Base-by-base conservation (phyloP, 2,113 vertebrate genomes). In the Probosciger aterrimus region DNA sequence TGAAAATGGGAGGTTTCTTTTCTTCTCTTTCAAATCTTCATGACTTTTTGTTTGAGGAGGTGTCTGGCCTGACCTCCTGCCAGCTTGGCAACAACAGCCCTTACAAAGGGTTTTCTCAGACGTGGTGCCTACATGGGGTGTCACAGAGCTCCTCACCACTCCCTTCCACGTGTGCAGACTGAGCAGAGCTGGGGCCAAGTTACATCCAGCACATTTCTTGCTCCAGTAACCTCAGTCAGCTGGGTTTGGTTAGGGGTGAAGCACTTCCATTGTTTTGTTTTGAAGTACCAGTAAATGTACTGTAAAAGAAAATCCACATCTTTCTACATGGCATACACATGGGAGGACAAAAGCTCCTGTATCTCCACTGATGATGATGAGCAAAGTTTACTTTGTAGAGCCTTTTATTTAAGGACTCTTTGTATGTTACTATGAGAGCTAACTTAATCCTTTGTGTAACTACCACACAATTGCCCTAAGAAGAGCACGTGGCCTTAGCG, bases 241-340 rank as follows among this genome's bases (percentile, higher is more conserved):
- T 33, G 67, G 39, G 43, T 93, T 86, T 55, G 47, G 7, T 88
- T 22, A 33, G 46, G 60, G 78, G 60, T 15, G 30, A 41, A 73
- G 15, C 39, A 27, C 24, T 90, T 81, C 41, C n/a, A 10, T 12
- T 73, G 33, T 41, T 78, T 88, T 53, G 64, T 28, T 55, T 57
- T 70, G 11, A 49, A 83, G 39, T 68, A 44, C 41, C 17, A 37
- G 37, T 46, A 14, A 35, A 67, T 62, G 46, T 16, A 67, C 46
- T 50, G 33, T 79, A 64, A 63, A 27, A 16, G 81, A 74, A 57
- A 92, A 60, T 46, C 53, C 59, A 22, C 7, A 3, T 91, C 77
- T 59, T 53, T 19, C 28, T 33, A 15, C 35, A 10, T 13, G 33
- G n/a, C 12, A 2, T 4, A 22, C 1, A 0, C 0, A 1, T 8